Evolutionary conservation across 2,113 vertebrate species (phyloP).

Genomic region (Asarcornis scutulata): DNA sequence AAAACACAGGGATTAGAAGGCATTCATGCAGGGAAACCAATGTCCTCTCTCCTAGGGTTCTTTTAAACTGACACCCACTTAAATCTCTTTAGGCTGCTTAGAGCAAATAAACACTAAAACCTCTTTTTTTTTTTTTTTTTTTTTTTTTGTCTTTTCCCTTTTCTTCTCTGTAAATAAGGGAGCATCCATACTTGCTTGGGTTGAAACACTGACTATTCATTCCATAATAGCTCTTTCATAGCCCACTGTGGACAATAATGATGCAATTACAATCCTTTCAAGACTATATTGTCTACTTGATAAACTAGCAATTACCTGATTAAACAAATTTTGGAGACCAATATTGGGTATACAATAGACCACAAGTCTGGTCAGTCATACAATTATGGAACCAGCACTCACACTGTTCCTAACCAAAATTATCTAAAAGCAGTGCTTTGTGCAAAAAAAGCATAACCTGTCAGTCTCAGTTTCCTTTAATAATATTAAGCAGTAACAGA

Average conservation of each 20-base stretch:
- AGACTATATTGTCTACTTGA: conserved; percentile 61
- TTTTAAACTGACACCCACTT: conserved; percentile 3
- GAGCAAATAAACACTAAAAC: conserved; percentile 6
- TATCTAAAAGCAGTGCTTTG: neutral
- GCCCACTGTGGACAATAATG: conserved; percentile 57
- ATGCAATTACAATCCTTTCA: conserved; percentile 66
- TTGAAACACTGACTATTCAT: conserved; percentile 45
- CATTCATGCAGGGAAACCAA: neutral
- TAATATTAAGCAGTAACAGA: neutral
- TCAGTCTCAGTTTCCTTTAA: neutral
- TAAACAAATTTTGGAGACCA: conserved; percentile 60
- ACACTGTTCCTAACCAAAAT: conserved; percentile 51
- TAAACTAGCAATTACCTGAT: conserved; percentile 74
- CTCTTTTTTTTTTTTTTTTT: neutral
- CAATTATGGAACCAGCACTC: conserved; percentile 61
- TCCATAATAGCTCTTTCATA: conserved; percentile 57
- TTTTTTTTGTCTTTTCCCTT: neutral
- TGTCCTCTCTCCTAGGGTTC: neutral
- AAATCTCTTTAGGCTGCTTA: neutral
- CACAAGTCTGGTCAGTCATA: conserved; percentile 44
- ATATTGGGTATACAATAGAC: conserved; percentile 59
- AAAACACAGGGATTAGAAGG: neutral
- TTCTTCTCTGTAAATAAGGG: conserved; percentile 56
- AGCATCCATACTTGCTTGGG: neutral
- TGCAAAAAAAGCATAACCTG: neutral